Percentiles rank a stretch among this genome's conserved stretches.
phyloP scores from a whole-genome alignment of 2,113 vertebrate genomes.

The Cisticola juncidis region DNA sequence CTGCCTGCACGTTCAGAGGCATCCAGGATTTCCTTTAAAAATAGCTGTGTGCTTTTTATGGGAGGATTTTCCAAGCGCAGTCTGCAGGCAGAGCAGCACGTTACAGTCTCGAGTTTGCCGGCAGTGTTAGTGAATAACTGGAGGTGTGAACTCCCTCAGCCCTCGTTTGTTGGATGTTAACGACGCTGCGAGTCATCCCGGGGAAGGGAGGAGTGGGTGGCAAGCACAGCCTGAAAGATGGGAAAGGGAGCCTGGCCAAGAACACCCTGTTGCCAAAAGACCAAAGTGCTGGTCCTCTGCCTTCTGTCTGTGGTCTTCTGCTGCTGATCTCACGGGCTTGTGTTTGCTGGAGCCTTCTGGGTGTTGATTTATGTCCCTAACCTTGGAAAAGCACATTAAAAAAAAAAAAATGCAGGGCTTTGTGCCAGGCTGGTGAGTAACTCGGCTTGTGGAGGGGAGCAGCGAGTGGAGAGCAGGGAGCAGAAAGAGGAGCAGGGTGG shows the following conservation, averaged over 20 bases:
- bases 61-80: neutral
- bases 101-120: neutral
- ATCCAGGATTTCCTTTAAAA: constrained; percentile 54
- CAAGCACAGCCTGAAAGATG: neutral
- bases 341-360: neutral
- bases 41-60: neutral
- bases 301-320: constrained; percentile 2
- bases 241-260: neutral
- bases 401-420: neutral
- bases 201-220: constrained; percentile 6
- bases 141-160: constrained; percentile 18
- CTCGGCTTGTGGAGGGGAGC: neutral
- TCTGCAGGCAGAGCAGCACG: neutral
- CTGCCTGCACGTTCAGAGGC: neutral
- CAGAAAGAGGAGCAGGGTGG: neutral
- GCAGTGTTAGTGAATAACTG: neutral
- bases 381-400: neutral
- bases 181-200: neutral
- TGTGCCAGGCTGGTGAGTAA: neutral
- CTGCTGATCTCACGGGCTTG: neutral
- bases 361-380: neutral
- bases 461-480: neutral
- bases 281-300: neutral
- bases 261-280: neutral
- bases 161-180: neutral